Base-by-base conservation (phyloP, 2,113 vertebrate genomes). In the Xyliphius kryptos region DNA sequence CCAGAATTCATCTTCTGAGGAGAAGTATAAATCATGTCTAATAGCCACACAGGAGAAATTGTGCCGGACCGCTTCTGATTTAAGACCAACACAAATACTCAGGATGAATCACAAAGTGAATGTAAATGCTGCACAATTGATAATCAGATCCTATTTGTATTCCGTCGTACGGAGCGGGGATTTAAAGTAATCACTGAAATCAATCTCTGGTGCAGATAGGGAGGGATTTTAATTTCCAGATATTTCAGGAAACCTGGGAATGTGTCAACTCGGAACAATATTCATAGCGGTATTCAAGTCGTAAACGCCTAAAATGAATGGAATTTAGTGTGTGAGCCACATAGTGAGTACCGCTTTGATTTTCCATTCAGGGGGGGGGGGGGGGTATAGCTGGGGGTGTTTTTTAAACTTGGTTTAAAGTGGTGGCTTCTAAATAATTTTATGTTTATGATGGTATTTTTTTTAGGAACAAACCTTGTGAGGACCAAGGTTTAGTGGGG, bases 141-240 rank as follows among this genome's bases (percentile, higher is more conserved):
- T 55, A 47, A 72, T 60, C 48, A 52, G 17, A 38, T 17, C n/a
- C 37, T 40, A 21, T 67, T 67, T 63, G 51, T 21, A 63, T 68
- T 72, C 65, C 41, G 1, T 8, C 5, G 10, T 14, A 40, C 49
- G 36, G 1, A 49, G n/a, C 58, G 26, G 44, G 54, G 9, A 44
- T n/a, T 17, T 26, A 19, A 38, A 20, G 8, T 22, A 53, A 15
- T 53, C 32, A 26, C 48, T 53, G 22, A 63, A 62, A 37, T 52
- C 48, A 38, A 41, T 41, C 36, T 58, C 10, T 5, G 53, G 38
- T 43, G 52, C 54, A 50, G 16, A 41, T 20, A 36, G 32, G 26
- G 14, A 51, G 20, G 16, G 1, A 2, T 41, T 47, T 40, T 14
- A 1, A 19, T 21, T 12, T 57, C 56, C 14, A 20, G 38, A 11